Evolutionary conservation across 2,113 vertebrate genomes (phyloP).

Genomic region (Amblyopsis rosae): DNA sequence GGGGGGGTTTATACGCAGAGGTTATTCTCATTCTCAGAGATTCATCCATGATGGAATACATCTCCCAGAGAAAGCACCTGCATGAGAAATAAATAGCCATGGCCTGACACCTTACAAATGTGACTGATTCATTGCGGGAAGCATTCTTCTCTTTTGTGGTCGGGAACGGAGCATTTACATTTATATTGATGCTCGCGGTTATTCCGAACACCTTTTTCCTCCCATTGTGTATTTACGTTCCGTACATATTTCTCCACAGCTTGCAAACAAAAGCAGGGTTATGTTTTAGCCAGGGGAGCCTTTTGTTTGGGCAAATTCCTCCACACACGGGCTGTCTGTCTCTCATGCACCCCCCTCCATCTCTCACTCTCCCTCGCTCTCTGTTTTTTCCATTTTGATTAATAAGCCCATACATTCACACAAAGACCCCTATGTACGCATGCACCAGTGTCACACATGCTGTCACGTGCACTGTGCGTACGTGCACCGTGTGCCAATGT

Average conservation of each 20-base stretch:
- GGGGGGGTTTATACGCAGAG: constrained; percentile 14
- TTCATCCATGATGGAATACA: constrained; percentile 55
- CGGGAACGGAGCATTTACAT: constrained; percentile 57
- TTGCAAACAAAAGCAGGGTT: constrained; percentile 1
- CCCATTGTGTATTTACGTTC: constrained; percentile 13
- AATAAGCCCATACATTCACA: constrained; percentile 59
- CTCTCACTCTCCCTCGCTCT: neutral
- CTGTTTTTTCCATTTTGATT: constrained; percentile 54
- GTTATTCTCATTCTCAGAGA: constrained; percentile 26
- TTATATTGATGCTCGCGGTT: constrained; percentile 57
- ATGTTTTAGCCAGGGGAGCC: constrained; percentile 15
- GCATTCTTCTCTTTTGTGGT: constrained; percentile 38
- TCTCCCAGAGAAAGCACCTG: constrained; percentile 49
- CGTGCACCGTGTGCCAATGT: neutral
- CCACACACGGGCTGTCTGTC: neutral
- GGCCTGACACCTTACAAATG: constrained; percentile 32
- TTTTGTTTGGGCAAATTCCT: constrained; percentile 15
- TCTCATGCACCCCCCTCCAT: neutral
- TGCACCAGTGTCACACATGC: neutral
- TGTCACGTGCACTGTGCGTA: constrained; percentile 3
- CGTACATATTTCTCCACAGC: constrained; percentile 26
- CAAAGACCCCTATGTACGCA: constrained; percentile 28
- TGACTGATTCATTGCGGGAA: constrained; percentile 26
- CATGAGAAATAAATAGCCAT: constrained; percentile 47
- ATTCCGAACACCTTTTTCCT: constrained; percentile 22